Evolutionary conservation across 2,797 vertebrate species (phyloP).

Genomic region (Eutrigla gurnardus): DNA sequence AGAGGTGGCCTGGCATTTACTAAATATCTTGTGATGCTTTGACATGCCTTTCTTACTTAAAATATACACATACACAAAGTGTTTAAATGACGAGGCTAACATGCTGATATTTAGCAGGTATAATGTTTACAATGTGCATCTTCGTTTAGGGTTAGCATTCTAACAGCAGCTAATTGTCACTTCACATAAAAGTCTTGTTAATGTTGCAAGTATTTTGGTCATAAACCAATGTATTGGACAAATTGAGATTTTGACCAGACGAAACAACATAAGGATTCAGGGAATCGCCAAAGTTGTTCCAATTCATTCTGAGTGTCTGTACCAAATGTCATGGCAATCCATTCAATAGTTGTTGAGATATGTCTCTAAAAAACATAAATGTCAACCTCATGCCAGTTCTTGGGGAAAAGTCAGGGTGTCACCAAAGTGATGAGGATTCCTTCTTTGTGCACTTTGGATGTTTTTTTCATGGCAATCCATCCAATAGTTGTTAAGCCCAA

Average conservation of each 20-base stretch:
- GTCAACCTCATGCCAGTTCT: neutral
- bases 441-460: accelerated
- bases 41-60: neutral
- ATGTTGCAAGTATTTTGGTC: neutral
- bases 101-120: neutral
- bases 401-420: neutral
- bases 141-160: neutral
- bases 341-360: neutral
- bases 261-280: neutral
- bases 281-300: neutral
- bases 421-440: neutral
- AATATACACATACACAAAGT: neutral
- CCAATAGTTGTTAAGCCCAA: neutral
- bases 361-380: neutral
- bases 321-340: conserved; percentile 12
- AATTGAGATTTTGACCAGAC: neutral
- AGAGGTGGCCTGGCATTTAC: neutral
- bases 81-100: neutral
- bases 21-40: neutral
- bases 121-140: neutral
- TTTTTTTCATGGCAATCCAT: neutral
- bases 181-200: neutral
- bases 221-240: neutral
- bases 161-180: neutral
- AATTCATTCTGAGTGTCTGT: neutral